phyloP scores from a whole-genome alignment of 2,113 vertebrate species.

The Cnemophilus loriae region DNA sequence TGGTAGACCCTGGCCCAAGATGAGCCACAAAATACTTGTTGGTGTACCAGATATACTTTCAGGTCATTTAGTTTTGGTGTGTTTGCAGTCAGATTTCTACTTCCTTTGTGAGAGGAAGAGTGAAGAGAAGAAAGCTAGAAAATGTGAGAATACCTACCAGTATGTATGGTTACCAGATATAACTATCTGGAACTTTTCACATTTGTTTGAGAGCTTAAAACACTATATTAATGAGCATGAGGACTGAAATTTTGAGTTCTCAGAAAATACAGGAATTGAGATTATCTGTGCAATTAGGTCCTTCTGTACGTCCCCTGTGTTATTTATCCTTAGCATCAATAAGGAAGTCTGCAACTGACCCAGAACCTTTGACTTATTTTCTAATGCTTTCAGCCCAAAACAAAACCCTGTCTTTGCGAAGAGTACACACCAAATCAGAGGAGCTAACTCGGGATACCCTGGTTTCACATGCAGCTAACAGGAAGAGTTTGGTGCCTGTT shows the following conservation, averaged over 20 bases:
- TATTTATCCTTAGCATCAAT: not conserved
- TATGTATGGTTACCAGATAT: not conserved
- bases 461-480: not conserved
- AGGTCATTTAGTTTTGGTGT: not conserved
- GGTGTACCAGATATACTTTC: not conserved
- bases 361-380: not conserved
- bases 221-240: not conserved
- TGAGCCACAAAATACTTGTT: not conserved
- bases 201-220: not conserved
- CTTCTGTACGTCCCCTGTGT: not conserved
- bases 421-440: not conserved
- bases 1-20: not conserved
- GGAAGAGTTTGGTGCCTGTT: not conserved
- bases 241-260: not conserved
- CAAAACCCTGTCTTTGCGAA: rapidly evolving
- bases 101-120: not conserved
- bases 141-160: not conserved
- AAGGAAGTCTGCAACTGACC: not conserved
- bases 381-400: not conserved
- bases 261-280: not conserved
- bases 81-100: not conserved
- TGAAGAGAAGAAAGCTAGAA: not conserved
- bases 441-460: not conserved
- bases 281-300: not conserved
- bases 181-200: not conserved